These are phyloP conservation scores for Riptortus pedestris DNA, from an alignment of 1,140 invertebrate genomes.

Conservation along the genomic window DNA sequence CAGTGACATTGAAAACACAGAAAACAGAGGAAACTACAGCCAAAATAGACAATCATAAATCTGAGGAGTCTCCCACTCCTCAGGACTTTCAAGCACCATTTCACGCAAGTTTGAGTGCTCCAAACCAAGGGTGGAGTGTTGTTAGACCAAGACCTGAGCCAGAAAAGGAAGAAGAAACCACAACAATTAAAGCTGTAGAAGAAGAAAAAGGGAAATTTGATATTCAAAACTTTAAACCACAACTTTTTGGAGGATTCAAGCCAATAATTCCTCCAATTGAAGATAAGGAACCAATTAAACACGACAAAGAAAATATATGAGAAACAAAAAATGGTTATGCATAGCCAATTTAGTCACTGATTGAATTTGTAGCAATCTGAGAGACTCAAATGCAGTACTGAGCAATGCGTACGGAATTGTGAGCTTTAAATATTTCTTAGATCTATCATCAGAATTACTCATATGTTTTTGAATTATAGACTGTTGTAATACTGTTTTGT, in stretches of 20 bases:
- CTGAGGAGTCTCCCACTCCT: conserved; percentile 29
- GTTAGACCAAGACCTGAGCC: conserved; percentile 37
- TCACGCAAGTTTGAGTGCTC: conserved; percentile 50
- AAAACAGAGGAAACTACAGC: conserved; percentile 1
- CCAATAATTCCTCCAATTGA: conserved; percentile 41
- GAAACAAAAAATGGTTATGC: too few species aligned
- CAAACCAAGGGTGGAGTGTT: conserved; percentile 52
- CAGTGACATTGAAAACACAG: conserved; percentile 30
- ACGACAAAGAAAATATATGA: neutral
- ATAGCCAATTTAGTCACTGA: too few species aligned
- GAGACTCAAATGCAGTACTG: too few species aligned
- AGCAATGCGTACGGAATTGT: too few species aligned
- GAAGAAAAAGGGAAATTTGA: conserved; percentile 40
- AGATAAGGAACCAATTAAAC: conserved; percentile 2
- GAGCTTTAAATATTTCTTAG: too few species aligned
- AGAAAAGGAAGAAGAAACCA: conserved; percentile 34
- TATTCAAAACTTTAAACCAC: conserved; percentile 55
- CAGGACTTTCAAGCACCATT: conserved; percentile 57
- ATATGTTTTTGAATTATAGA: too few species aligned
- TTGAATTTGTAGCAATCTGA: too few species aligned
- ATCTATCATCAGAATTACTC: too few species aligned
- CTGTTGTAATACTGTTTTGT: too few species aligned
- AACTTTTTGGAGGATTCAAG: conserved; percentile 55
- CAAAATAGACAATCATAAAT: conserved; percentile 26
- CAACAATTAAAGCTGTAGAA: conserved; percentile 24